Evolutionary conservation across 1,140 invertebrate species (phyloP).

Genomic region (Neodiprion pinetum): DNA sequence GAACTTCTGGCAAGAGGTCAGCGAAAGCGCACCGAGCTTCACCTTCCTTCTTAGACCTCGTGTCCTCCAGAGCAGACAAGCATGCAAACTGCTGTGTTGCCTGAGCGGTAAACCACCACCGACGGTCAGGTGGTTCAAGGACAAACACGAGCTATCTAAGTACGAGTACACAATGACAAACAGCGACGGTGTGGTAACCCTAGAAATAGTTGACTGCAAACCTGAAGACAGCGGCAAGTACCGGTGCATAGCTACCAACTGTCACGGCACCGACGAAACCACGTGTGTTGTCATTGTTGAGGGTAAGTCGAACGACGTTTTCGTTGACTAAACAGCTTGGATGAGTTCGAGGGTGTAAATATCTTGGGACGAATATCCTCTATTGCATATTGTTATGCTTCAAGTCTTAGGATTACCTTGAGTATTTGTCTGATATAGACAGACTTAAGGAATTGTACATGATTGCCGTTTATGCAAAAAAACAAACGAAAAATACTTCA

Average conservation of each 20-base stretch:
- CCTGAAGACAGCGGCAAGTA: constrained; percentile 97
- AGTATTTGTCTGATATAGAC: no score
- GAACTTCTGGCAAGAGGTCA: constrained; percentile 88
- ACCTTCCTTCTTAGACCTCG: constrained; percentile 97
- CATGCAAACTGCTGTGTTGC: constrained; percentile 97
- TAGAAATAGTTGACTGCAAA: constrained; percentile 95
- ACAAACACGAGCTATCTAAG: constrained; percentile 87
- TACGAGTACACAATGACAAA: constrained; percentile 90
- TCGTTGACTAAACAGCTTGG: not conserved
- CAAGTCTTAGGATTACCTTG: no score
- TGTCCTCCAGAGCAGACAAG: constrained; percentile 94
- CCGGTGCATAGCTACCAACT: constrained; percentile 90
- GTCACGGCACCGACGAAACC: constrained; percentile 93
- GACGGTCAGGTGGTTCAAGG: constrained; percentile 92
- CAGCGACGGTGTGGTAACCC: constrained; percentile 91
- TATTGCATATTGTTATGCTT: no score
- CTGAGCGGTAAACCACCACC: constrained; percentile 93
- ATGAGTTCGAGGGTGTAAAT: no score
- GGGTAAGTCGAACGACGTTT: constrained; percentile 67
- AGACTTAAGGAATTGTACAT: no score
- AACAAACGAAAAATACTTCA: no score
- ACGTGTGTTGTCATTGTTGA: constrained; percentile 96
- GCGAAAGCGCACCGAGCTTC: constrained; percentile 91
- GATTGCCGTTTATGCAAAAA: no score
- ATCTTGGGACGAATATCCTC: no score